These are phyloP conservation scores for Macrophya annulata DNA, from an alignment of 2,888 invertebrate genomes.

Conservation along the genomic window DNA sequence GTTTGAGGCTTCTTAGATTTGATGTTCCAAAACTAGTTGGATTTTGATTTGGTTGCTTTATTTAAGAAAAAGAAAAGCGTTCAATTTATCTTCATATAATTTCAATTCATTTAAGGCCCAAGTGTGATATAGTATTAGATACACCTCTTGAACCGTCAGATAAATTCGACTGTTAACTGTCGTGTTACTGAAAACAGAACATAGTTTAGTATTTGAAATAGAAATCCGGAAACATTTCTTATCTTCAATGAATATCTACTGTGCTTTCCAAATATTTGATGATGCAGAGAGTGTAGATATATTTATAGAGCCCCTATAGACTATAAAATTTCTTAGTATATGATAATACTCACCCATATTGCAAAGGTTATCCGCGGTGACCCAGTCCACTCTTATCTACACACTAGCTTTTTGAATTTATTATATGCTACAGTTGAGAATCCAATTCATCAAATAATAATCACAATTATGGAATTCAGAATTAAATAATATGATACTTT, in stretches of 20 bases:
- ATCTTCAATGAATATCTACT: slow-evolving; percentile 11
- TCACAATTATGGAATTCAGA: slow-evolving; percentile 22
- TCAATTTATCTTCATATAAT: background rate
- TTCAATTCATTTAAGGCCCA: background rate
- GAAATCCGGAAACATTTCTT: background rate
- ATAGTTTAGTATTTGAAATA: background rate
- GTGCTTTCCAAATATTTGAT: background rate
- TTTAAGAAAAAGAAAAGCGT: background rate
- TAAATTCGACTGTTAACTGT: background rate
- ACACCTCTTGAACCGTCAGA: background rate
- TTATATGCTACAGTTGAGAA: slow-evolving; percentile 58
- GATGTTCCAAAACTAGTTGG: background rate
- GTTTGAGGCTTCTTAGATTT: slow-evolving; percentile 1
- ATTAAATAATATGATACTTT: background rate
- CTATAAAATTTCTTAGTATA: slow-evolving; percentile 15
- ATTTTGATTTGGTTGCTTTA: background rate
- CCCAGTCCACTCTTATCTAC: slow-evolving; percentile 72
- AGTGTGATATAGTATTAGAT: background rate
- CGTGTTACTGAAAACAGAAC: background rate
- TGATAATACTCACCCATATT: slow-evolving; percentile 37
- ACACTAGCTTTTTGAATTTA: slow-evolving; percentile 73
- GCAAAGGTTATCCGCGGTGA: slow-evolving; percentile 72
- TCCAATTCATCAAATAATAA: background rate
- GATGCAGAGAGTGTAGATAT: slow-evolving; percentile 22
- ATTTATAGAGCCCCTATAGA: background rate